Evolutionary conservation across 2,113 vertebrate genomes (phyloP), one percentile per base, ranked within the genome.

Genomic region (Galbula dea): DNA sequence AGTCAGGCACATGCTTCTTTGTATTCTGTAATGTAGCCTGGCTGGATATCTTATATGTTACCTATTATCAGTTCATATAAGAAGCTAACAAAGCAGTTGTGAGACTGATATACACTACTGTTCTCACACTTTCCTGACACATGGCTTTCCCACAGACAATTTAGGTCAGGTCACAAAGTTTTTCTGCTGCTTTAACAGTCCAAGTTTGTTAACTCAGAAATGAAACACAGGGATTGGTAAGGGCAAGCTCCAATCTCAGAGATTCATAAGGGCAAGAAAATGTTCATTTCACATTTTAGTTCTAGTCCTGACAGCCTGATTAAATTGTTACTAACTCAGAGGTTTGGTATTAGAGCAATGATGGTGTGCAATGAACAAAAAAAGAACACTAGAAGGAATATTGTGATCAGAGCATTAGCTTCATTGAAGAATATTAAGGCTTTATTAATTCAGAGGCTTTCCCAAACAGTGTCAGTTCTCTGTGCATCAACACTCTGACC

Each of bases 391-490:
- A 51, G 30, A 73, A 71, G 6, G 19, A 71, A 81, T 65, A 59
- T 14, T 89, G 6, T 2, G 1, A 51, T 63, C 20, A 52, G 32
- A 81, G 7, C 34, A 51, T 30, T 66, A 66, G 43, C 74, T 71
- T 86, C 1, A 67, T 36, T 51, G 73, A 74, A 62, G 34, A 74
- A 51, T 84, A 63, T 78, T 67, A 88, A 63, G 29, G 5, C 71
- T 94, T 86, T 67, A 84, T 89, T 86, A 81, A 95, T 93, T 81
- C 52, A 84, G 43, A 74, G 12, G 4, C 34, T 90, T 84, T 59
- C 63, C 30, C 51, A 86, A 89, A 51, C 30, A 86, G 14, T 59
- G 39, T 67, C 65, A 92, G 43, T 68, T 82, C 32, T 83, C 46
- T 86, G 27, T 89, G 27, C 58, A 84, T 59, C 81, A 95, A 10